A percentile compares a stretch with the other conserved stretches of the same genome.
Evolutionary conservation across 2,797 vertebrate genomes (phyloP).

Genomic region (Uromys caudimaculatus): DNA sequence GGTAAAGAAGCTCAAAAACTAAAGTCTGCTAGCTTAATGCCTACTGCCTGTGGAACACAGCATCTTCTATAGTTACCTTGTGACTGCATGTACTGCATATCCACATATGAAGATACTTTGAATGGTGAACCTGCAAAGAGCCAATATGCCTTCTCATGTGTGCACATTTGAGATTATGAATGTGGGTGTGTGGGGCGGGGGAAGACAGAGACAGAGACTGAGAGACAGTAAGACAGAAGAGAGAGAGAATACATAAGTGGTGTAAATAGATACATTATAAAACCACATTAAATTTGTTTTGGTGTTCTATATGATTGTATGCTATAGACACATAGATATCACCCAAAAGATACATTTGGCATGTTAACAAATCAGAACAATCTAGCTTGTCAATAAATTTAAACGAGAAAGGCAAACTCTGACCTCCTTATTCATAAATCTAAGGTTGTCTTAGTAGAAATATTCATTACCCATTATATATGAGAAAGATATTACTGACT

Average conservation of each 20-base stretch:
- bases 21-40: not conserved
- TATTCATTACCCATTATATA: not conserved
- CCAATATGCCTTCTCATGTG: not conserved
- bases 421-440: not conserved
- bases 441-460: not conserved
- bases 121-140: not conserved
- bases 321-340: not conserved
- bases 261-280: not conserved
- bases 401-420: not conserved
- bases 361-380: not conserved
- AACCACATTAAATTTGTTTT: not conserved
- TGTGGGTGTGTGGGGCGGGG: not conserved
- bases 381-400: not conserved
- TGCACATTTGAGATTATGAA: not conserved
- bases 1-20: not conserved
- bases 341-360: not conserved
- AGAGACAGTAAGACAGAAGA: too few relatives aligned
- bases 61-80: not conserved
- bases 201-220: too few relatives aligned
- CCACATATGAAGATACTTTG: not conserved
- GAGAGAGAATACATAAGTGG: not conserved
- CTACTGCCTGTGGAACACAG: not conserved
- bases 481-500: not conserved
- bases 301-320: not conserved
- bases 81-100: not conserved